Evolutionary conservation across 2,113 vertebrate genomes (phyloP).

Genomic region (Sakesphorus luctuosus): DNA sequence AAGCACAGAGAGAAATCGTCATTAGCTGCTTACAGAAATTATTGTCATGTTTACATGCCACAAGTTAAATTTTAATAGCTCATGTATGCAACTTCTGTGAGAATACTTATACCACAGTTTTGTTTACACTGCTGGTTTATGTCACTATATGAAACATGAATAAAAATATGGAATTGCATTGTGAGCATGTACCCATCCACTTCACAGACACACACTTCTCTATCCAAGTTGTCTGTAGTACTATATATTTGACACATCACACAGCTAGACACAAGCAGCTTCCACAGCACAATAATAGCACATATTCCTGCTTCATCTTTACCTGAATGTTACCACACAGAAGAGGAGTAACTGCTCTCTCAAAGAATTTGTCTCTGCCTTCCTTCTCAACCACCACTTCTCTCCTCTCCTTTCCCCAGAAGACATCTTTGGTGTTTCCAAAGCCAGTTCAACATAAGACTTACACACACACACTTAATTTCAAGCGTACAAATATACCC

Average conservation of each 20-base stretch:
- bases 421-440: not conserved
- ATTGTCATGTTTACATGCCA: not conserved
- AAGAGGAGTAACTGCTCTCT: not conserved
- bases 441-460: not conserved
- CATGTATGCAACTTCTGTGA: not conserved
- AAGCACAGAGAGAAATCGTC: not conserved
- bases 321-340: not conserved
- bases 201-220: not conserved
- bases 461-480: not conserved
- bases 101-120: not conserved
- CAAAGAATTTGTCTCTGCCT: not conserved
- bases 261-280: not conserved
- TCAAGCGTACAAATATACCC: accelerated
- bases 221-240: not conserved
- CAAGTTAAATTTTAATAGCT: not conserved
- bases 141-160: not conserved
- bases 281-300: not conserved
- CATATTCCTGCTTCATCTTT: not conserved
- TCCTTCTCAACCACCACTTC: not conserved
- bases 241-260: not conserved
- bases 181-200: not conserved
- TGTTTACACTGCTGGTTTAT: not conserved
- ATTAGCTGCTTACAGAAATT: not conserved
- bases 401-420: not conserved
- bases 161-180: not conserved